Conservation (phyloP, 2,797 vertebrate species). For the Sandelia bainsii region DNA sequence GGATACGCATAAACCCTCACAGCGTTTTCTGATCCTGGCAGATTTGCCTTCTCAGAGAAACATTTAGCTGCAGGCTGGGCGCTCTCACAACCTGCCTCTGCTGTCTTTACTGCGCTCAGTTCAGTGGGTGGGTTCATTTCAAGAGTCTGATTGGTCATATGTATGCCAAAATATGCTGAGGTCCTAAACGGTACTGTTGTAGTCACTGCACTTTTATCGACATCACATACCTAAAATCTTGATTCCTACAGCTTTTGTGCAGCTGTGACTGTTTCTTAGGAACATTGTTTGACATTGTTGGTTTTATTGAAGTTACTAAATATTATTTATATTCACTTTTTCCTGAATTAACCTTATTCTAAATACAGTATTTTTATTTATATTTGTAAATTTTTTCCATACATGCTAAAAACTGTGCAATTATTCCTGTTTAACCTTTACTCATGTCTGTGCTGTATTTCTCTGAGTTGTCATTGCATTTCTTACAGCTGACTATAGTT, state of each 20-base stretch:
- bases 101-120: conserved; percentile 40
- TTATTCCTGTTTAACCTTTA: not conserved
- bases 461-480: not conserved
- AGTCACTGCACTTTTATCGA: not conserved
- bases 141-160: conserved; percentile 45
- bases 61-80: conserved; percentile 47
- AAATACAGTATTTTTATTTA: too few species aligned
- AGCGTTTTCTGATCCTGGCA: conserved; percentile 66
- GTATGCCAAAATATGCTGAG: conserved; percentile 13
- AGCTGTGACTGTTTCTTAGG: not conserved
- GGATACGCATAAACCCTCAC: conserved; percentile 76
- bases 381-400: not conserved
- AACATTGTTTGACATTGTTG: not conserved
- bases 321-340: not conserved
- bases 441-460: not conserved
- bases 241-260: not conserved
- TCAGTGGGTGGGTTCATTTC: conserved; percentile 38
- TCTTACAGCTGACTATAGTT: not conserved
- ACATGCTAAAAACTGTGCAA: not conserved
- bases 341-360: not conserved
- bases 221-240: not conserved
- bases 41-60: conserved; percentile 56
- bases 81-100: conserved; percentile 40
- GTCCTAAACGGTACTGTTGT: not conserved
- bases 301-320: not conserved